phyloP scores from a whole-genome alignment of 1,140 invertebrate genomes.

The Lethocerus indicus region DNA sequence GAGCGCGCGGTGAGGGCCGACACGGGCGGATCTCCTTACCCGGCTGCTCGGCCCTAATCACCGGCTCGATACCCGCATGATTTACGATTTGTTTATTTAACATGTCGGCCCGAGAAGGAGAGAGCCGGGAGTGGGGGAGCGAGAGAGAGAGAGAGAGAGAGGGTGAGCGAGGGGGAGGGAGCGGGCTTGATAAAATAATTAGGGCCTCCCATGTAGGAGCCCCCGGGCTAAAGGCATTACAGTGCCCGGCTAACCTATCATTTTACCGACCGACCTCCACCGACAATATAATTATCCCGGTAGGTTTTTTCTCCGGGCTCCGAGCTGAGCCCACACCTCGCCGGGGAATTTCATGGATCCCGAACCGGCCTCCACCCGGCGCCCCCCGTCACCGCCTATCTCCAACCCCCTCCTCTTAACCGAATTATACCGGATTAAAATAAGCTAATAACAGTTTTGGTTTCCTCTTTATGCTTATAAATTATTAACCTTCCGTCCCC shows the following conservation, averaged over 20 bases:
- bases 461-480: too few species aligned
- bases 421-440: too few species aligned
- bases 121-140: neutral
- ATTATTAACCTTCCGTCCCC: too few species aligned
- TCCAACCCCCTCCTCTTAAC: too few species aligned
- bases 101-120: conserved; percentile 6
- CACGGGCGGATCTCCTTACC: neutral
- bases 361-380: too few species aligned
- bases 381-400: too few species aligned
- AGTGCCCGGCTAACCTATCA: conserved; percentile 15
- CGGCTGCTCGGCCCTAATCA: conserved; percentile 3
- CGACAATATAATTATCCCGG: conserved; percentile 14
- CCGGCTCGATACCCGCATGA: conserved; percentile 19
- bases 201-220: conserved; percentile 14
- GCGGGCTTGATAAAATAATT: conserved; percentile 18
- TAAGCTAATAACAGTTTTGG: too few species aligned
- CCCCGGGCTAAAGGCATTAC: conserved; percentile 8
- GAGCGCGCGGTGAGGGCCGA: neutral
- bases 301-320: conserved; percentile 10
- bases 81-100: conserved; percentile 19
- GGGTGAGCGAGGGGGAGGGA: too few species aligned
- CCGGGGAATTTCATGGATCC: too few species aligned
- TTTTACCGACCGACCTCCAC: conserved; percentile 11
- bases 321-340: too few species aligned
- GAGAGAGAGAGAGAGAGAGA: too few species aligned